Conservation (phyloP, 1,140 invertebrate genomes). For the Parapsyche elsis region DNA sequence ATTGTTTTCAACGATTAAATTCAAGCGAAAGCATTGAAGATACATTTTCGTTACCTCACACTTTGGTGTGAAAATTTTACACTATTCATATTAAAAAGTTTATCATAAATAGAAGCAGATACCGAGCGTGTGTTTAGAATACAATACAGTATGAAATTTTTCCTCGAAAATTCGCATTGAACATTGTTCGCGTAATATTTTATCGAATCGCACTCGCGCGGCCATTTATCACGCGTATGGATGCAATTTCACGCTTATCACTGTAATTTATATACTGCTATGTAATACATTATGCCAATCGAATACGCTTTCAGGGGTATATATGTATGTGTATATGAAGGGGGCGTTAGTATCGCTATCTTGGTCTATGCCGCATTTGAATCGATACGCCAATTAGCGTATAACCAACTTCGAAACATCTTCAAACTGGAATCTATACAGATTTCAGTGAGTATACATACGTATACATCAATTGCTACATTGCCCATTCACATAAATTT, state of each 20-base stretch:
- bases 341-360: not conserved
- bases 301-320: not conserved
- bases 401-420: not conserved
- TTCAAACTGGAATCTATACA: not conserved
- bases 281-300: not conserved
- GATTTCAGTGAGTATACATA: not conserved
- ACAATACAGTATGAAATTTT: too few species aligned
- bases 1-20: too few species aligned
- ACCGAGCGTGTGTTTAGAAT: too few species aligned
- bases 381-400: not conserved
- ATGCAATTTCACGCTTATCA: constrained; percentile 7
- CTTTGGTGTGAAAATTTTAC: too few species aligned
- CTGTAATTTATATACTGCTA: not conserved
- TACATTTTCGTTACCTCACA: too few species aligned
- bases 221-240: not conserved
- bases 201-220: not conserved
- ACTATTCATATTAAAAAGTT: too few species aligned
- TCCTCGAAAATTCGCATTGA: too few species aligned
- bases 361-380: not conserved
- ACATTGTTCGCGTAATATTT: not conserved
- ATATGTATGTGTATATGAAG: not conserved
- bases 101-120: too few species aligned
- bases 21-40: too few species aligned
- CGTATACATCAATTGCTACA: too few species aligned
- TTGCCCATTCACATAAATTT: too few species aligned